Evolutionary conservation across 35 echinoderm and acorn worm species (phyloP).

Genomic region (Amphiura filiformis): DNA sequence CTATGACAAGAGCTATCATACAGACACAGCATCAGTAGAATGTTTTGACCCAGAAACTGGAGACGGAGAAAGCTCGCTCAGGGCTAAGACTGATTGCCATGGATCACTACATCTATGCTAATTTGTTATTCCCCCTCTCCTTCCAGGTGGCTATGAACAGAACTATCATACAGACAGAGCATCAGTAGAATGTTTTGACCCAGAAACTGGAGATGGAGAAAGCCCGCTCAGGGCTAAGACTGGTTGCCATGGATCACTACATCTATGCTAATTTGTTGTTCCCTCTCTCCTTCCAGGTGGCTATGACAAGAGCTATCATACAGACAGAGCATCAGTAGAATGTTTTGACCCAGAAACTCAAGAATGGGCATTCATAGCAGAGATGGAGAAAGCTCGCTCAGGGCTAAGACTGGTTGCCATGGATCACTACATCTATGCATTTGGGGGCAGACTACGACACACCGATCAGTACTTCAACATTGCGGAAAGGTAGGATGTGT

Average conservation of each 20-base stretch:
- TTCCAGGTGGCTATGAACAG: too few species aligned
- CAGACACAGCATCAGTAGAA: constrained; percentile 85
- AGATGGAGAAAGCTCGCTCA: constrained; percentile 99
- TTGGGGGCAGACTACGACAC: constrained; percentile 90
- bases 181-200: constrained; percentile 94
- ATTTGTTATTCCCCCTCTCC: background rate
- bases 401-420: constrained; percentile 89
- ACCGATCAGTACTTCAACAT: constrained; percentile 98
- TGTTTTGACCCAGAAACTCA: constrained; percentile 95
- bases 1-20: too few species aligned
- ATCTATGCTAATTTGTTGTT: constrained; percentile 71
- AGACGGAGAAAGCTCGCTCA: constrained; percentile 97
- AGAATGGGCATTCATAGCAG: constrained; percentile 91
- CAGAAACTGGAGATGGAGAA: constrained; percentile 99
- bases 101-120: constrained; percentile 98
- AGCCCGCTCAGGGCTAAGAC: constrained; percentile 83
- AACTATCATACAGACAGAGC: constrained; percentile 90
- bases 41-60: constrained; percentile 96
- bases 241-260: constrained; percentile 98
- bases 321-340: constrained; percentile 87
- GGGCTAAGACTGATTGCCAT: constrained; percentile 94
- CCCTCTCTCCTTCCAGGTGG: constrained; percentile 71
- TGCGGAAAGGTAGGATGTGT: constrained; percentile 85
- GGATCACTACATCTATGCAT: constrained; percentile 99
- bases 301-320: constrained; percentile 92